phyloP scores from a whole-genome alignment of 2,888 invertebrate species.

The Empis stercorea region DNA sequence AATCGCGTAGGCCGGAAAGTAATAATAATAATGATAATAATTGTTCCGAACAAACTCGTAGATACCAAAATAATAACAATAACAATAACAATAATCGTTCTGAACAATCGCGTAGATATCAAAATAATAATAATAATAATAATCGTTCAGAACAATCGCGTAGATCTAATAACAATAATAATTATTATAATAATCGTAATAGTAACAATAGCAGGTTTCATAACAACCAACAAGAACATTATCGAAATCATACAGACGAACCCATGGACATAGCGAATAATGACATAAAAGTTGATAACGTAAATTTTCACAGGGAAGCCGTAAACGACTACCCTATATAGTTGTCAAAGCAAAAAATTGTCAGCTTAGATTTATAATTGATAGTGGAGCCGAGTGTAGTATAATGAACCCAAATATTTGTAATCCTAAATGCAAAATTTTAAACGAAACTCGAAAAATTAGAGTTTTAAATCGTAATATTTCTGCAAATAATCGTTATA shows the following conservation, averaged over 20 bases:
- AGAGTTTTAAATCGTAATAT: neutral
- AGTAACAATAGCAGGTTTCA: neutral
- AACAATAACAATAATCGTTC: neutral
- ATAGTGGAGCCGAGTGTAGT: constrained; percentile 5
- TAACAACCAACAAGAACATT: neutral
- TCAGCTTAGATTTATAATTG: constrained; percentile 2
- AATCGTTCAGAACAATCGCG: neutral
- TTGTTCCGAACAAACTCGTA: neutral
- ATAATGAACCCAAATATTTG: constrained; percentile 2
- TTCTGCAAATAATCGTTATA: no score
- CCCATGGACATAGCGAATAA: constrained; percentile 4
- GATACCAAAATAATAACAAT: neutral
- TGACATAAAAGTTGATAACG: neutral
- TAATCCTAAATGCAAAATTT: constrained; percentile 5
- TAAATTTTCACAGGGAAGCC: neutral
- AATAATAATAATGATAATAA: neutral
- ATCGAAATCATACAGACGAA: neutral
- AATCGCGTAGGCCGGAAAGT: neutral
- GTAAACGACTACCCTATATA: constrained; percentile 6
- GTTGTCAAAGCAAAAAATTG: neutral
- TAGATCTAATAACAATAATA: neutral
- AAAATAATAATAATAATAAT: neutral
- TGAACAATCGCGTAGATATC: neutral
- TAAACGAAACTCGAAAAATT: neutral
- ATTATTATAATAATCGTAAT: neutral